Conservation (phyloP, 2,113 vertebrate species). For the Gila orcuttii region DNA sequence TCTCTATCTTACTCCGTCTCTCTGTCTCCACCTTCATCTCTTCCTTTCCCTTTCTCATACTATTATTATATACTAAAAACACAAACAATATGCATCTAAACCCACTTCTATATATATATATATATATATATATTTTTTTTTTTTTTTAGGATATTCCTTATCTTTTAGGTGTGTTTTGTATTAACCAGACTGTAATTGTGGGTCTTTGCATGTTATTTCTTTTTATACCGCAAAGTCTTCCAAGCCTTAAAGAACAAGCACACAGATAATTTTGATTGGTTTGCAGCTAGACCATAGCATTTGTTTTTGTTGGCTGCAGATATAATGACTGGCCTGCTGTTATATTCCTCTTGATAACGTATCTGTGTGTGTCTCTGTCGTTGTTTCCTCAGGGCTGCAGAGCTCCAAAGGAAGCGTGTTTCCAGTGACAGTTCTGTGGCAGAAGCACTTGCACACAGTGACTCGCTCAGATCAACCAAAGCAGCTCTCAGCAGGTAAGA, state of each 20-base stretch:
- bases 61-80: background rate
- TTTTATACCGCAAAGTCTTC: background rate
- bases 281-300: background rate
- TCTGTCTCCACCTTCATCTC: background rate
- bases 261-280: background rate
- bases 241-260: background rate
- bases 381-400: constrained; percentile 35
- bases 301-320: constrained; percentile 5
- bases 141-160: background rate
- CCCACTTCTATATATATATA: background rate
- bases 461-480: constrained; percentile 65
- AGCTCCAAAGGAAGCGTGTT: constrained; percentile 66
- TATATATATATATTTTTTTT: no score
- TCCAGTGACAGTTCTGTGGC: constrained; percentile 71
- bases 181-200: background rate
- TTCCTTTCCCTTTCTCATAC: background rate
- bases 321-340: constrained; percentile 33
- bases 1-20: background rate
- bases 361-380: background rate
- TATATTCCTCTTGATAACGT: constrained; percentile 15
- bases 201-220: background rate
- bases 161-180: background rate
- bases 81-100: background rate
- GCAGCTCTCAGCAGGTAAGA: constrained; percentile 72
- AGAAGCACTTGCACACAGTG: constrained; percentile 61